Percentiles rank a stretch among this genome's conserved stretches.
Conservation (phyloP, 2,888 invertebrate genomes). For the Microplitis deprimator region DNA sequence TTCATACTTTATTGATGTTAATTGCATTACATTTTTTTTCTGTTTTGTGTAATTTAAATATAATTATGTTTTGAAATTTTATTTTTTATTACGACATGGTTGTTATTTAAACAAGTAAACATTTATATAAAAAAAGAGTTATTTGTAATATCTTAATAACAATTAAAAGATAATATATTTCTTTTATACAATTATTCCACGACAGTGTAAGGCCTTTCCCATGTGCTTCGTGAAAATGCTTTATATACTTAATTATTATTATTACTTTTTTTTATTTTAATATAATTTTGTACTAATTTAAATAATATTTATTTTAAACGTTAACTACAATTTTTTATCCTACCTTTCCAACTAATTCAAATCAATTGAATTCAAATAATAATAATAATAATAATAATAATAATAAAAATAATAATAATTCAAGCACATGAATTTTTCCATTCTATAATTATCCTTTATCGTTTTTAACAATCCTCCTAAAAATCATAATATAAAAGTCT, state of each 20-base stretch:
- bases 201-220: no score
- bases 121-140: background rate
- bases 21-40: background rate
- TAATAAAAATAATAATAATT: slow-evolving; percentile 15
- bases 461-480: slow-evolving; percentile 48
- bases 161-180: no score
- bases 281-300: slow-evolving; percentile 47
- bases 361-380: slow-evolving; percentile 17
- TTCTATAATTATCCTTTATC: background rate
- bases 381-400: slow-evolving; percentile 26
- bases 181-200: no score
- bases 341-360: background rate
- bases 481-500: slow-evolving; percentile 59
- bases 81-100: background rate
- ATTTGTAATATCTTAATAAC: no score
- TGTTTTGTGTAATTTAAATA: background rate
- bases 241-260: slow-evolving; percentile 24
- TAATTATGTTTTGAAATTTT: background rate
- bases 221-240: background rate
- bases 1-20: background rate
- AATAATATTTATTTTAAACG: slow-evolving; percentile 10
- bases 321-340: slow-evolving; percentile 14
- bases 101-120: background rate
- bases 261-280: slow-evolving; percentile 28
- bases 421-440: slow-evolving; percentile 1